Evolutionary conservation across 2,888 invertebrate genomes (phyloP).

Genomic region (Bedellia somnulentella): DNA sequence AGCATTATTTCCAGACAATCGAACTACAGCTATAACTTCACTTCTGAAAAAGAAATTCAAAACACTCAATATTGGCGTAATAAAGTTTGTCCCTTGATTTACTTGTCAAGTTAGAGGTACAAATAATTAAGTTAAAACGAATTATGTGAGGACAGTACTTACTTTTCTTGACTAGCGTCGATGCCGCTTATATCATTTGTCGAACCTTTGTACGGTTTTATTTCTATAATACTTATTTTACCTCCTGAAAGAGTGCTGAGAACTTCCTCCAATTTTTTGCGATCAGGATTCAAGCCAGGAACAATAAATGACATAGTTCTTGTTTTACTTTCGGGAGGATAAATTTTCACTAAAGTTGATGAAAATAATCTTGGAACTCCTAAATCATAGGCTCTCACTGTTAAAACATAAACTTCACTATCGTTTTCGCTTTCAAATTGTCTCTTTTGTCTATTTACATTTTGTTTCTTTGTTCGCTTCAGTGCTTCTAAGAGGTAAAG

Average conservation of each 20-base stretch:
- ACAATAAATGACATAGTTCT: constrained; percentile 81
- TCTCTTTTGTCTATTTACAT: constrained; percentile 44
- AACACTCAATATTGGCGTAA: too few species aligned
- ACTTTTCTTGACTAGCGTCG: constrained; percentile 61
- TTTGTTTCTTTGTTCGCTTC: constrained; percentile 42
- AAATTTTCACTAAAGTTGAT: constrained; percentile 73
- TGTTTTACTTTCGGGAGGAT: constrained; percentile 75
- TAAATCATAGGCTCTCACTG: constrained; percentile 79
- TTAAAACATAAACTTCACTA: constrained; percentile 65
- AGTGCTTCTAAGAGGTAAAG: constrained; percentile 62
- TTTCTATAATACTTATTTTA: constrained; percentile 73
- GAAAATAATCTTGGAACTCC: constrained; percentile 78
- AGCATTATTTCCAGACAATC: constrained; percentile 66
- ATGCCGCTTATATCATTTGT: constrained; percentile 54
- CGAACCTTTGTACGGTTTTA: constrained; percentile 67
- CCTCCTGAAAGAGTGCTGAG: constrained; percentile 79
- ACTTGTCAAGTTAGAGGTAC: not conserved
- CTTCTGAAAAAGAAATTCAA: constrained; percentile 51
- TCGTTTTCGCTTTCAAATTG: constrained; percentile 42
- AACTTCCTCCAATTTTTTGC: constrained; percentile 71
- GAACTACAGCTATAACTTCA: constrained; percentile 71
- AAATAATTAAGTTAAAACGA: not conserved
- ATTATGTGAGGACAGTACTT: constrained; percentile 14
- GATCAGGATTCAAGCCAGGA: constrained; percentile 75
- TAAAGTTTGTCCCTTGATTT: not conserved